Conservation (phyloP, 2,113 vertebrate species). For the Megaceryle maxima region DNA sequence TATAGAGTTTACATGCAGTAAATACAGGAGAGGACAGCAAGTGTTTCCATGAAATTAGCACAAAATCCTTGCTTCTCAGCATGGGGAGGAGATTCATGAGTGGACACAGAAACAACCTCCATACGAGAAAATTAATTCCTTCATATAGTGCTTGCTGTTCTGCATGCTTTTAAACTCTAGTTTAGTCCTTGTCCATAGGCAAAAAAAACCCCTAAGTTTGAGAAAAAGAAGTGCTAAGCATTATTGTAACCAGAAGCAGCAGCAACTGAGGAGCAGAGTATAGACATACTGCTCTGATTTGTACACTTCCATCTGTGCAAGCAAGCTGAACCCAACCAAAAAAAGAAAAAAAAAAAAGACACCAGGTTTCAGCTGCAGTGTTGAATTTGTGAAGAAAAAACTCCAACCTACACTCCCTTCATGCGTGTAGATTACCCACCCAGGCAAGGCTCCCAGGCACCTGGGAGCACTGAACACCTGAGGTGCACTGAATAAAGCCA, state of each 20-base stretch:
- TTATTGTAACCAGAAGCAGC: not conserved
- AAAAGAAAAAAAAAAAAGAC: not conserved
- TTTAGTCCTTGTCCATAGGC: not conserved
- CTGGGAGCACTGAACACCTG: not conserved
- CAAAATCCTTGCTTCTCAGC: not conserved
- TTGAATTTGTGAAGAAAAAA: not conserved
- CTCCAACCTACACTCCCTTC: not conserved
- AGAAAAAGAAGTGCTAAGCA: not conserved
- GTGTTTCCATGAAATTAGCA: not conserved
- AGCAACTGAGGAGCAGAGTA: not conserved
- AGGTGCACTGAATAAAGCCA: not conserved
- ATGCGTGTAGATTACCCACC: not conserved
- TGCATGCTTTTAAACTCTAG: not conserved
- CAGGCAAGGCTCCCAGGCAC: not conserved
- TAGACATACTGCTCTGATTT: not conserved
- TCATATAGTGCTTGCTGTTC: not conserved
- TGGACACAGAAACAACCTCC: not conserved
- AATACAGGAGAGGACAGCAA: not conserved
- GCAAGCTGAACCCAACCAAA: not conserved
- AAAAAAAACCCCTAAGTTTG: not conserved
- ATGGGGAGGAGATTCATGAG: not conserved
- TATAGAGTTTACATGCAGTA: not conserved
- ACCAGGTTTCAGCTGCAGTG: not conserved
- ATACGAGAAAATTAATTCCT: not conserved
- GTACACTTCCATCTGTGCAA: not conserved